Evolutionary conservation across 2,888 invertebrate genomes (phyloP), one percentile per base, ranked within the genome.

Genomic region (Plebejus argus): DNA sequence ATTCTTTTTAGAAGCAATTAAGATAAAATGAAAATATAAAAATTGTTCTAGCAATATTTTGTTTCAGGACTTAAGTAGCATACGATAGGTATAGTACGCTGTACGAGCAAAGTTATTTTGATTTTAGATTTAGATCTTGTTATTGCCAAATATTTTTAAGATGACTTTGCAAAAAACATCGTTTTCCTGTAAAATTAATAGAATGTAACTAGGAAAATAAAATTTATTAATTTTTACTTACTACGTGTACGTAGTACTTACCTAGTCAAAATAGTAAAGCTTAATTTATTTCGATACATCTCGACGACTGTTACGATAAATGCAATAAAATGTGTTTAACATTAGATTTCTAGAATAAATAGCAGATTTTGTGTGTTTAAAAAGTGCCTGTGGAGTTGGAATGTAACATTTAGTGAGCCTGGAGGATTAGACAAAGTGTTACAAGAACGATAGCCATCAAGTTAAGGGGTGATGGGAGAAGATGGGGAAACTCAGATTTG

Each of bases 371-470:
- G 53, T 23, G 53, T 74, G 74, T 74, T 28, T 74, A 28, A 45
- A 72, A 72, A 72, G 74, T 74, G 74, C 74, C 74, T 74, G 74
- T 74, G 74, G 49, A 74, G 49, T 74, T 39, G 15, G 39, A 12
- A 72, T 72, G 28, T 49, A 49, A 28, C 53, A 18, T 76, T 71
- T 78, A 74, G 33, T 53, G 23, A 58, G 61, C 61, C 45, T 58
- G 58, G 45, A 10, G 66, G 28, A 8, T 53, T 56, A 71, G 71
- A 39, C 23, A 49, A 72, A 15, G 23, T 23, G 28, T 20, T 15
- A 61, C 20, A 20, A 28, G 28, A 12, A 61, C 61, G 33, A 33
- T 33, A 28, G 23, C 28, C 6, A 61, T 4, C 8, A 23, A 12
- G 20, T 53, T 53, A 18, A 3, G 5, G 53, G 18, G 15, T 15